These are phyloP conservation scores for Micropoecilia bifurca DNA, from an alignment of 2,797 vertebrate species.

Conservation along the genomic window DNA sequence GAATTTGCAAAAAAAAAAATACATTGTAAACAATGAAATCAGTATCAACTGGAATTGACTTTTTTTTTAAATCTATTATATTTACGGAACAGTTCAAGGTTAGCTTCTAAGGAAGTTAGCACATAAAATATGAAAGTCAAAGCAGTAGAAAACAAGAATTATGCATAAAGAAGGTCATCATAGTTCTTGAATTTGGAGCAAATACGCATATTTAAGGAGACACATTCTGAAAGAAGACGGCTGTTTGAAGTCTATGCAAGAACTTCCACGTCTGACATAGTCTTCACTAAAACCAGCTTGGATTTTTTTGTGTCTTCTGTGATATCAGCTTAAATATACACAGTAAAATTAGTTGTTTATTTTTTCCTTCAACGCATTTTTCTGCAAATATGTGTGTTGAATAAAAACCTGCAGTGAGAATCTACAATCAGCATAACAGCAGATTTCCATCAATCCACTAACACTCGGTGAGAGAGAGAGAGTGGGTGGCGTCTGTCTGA, in stretches of 20 bases:
- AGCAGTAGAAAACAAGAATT: background rate
- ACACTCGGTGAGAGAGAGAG: background rate
- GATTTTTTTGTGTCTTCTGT: background rate
- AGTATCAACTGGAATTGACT: background rate
- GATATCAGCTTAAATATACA: background rate
- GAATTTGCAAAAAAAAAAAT: background rate
- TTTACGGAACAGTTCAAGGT: background rate
- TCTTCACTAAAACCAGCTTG: background rate
- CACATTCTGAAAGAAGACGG: background rate
- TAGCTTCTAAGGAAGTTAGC: background rate
- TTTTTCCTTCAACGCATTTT: too few relatives aligned
- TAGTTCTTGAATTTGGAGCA: background rate
- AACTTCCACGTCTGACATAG: background rate
- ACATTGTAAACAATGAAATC: background rate
- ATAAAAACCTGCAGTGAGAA: background rate
- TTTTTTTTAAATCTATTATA: background rate
- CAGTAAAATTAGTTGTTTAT: background rate
- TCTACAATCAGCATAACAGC: background rate
- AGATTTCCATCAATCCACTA: background rate
- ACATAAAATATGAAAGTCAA: background rate
- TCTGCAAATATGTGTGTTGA: background rate
- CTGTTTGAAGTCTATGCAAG: background rate
- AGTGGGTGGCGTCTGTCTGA: background rate
- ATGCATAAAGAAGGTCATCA: background rate
- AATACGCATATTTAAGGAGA: background rate